Conservation (phyloP, 2,888 invertebrate species). For the Cosmopolites sordidus region DNA sequence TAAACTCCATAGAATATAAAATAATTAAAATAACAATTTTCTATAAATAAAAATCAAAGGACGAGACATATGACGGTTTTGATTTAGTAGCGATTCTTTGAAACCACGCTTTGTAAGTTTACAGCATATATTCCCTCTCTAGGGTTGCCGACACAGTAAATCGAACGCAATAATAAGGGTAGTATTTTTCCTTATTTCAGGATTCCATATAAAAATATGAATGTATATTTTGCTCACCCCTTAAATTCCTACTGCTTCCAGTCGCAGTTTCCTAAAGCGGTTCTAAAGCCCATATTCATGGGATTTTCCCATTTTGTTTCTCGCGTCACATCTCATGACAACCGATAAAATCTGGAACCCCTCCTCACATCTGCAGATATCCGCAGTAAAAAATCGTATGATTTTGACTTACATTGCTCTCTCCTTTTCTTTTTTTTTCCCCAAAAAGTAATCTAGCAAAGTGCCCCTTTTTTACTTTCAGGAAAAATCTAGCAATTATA, state of each 20-base stretch:
- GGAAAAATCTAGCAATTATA: background rate
- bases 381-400: conserved; percentile 3
- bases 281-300: conserved; percentile 10
- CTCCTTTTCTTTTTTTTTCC: background rate
- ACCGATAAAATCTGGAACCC: conserved; percentile 15
- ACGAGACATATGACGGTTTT: background rate
- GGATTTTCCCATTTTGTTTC: conserved; percentile 15
- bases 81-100: conserved; percentile 19
- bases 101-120: conserved; percentile 16
- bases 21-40: too few relatives aligned
- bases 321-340: conserved; percentile 6
- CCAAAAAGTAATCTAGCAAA: background rate
- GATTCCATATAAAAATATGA: conserved; percentile 14
- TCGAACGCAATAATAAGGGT: conserved; percentile 23
- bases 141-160: conserved; percentile 20
- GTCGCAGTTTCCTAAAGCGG: conserved; percentile 9
- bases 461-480: background rate
- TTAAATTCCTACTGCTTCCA: conserved; percentile 2
- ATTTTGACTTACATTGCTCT: conserved; percentile 8
- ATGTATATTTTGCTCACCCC: conserved; percentile 12
- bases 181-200: conserved; percentile 14
- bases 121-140: conserved; percentile 12
- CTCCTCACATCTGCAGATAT: conserved; percentile 13
- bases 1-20: too few relatives aligned
- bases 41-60: background rate